Conservation (phyloP, 1,140 invertebrate species). For the Zaprionus tsacasi region DNA sequence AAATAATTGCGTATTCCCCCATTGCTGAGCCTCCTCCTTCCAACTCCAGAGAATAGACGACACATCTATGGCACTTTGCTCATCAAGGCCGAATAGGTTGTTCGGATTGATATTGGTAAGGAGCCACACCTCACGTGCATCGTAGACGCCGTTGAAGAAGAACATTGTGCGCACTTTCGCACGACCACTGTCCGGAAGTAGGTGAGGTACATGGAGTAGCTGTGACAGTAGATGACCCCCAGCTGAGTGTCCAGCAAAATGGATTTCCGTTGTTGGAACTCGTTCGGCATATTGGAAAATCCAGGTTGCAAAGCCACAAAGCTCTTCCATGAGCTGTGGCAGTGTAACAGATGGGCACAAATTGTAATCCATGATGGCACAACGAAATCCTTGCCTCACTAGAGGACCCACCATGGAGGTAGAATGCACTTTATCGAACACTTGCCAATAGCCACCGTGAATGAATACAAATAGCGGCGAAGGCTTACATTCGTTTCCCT, state of each 20-base stretch:
- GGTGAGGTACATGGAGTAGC: not conserved
- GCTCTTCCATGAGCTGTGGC: not conserved
- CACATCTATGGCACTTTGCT: not conserved
- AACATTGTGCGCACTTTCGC: not conserved
- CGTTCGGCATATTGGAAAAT: slow-evolving; percentile 5
- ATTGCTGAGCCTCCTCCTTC: not conserved
- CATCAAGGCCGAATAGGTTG: not conserved
- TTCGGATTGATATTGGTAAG: not conserved
- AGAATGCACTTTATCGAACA: not conserved
- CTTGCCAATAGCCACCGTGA: not conserved
- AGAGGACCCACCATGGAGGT: not conserved
- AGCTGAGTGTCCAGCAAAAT: not conserved
- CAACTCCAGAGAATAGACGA: not conserved
- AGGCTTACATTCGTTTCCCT: not conserved
- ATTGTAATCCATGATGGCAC: not conserved
- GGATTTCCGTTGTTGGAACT: not conserved
- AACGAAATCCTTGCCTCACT: not conserved
- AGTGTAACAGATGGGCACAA: not conserved
- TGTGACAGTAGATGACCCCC: not conserved
- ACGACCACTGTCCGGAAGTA: not conserved
- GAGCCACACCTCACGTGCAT: not conserved
- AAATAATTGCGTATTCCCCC: not conserved
- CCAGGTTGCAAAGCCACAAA: not conserved
- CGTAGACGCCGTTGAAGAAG: not conserved
- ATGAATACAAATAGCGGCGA: not conserved